Conservation (phyloP, 2,113 vertebrate species). For the Pterocles orientalis region DNA sequence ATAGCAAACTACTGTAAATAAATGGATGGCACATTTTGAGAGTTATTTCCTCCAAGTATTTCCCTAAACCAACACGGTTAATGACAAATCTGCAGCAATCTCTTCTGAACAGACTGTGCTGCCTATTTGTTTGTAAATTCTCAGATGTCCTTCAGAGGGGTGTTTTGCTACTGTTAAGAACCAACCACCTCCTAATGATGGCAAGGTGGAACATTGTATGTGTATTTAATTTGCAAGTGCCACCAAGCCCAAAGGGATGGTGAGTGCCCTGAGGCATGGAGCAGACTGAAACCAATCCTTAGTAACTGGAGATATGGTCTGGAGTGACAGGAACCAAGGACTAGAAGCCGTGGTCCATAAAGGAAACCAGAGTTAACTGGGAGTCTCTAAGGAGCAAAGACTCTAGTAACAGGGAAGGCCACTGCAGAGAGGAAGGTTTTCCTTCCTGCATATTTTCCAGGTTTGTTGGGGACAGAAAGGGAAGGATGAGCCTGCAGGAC, state of each 20-base stretch:
- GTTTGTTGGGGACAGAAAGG: not conserved
- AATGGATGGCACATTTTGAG: not conserved
- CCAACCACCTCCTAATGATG: not conserved
- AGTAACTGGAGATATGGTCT: not conserved
- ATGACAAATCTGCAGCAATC: not conserved
- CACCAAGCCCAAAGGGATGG: not conserved
- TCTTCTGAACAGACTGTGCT: not conserved
- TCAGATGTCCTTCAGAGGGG: not conserved
- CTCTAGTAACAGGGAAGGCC: not conserved
- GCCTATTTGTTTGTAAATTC: not conserved
- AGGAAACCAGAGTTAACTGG: not conserved
- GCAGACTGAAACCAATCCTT: not conserved
- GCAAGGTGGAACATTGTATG: not conserved
- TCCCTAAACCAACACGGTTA: slow-evolving; percentile 33
- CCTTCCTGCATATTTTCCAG: not conserved
- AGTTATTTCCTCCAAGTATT: not conserved
- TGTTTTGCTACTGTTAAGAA: not conserved
- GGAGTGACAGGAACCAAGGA: not conserved
- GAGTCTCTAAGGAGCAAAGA: not conserved
- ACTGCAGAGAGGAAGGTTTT: not conserved
- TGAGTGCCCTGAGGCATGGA: not conserved
- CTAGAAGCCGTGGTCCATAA: not conserved
- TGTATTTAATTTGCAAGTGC: not conserved
- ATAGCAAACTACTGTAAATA: slow-evolving; percentile 15
- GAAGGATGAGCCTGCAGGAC: not conserved